Evolutionary conservation across 2,797 vertebrate species (phyloP).

Genomic region (Glyptemys insculpta): DNA sequence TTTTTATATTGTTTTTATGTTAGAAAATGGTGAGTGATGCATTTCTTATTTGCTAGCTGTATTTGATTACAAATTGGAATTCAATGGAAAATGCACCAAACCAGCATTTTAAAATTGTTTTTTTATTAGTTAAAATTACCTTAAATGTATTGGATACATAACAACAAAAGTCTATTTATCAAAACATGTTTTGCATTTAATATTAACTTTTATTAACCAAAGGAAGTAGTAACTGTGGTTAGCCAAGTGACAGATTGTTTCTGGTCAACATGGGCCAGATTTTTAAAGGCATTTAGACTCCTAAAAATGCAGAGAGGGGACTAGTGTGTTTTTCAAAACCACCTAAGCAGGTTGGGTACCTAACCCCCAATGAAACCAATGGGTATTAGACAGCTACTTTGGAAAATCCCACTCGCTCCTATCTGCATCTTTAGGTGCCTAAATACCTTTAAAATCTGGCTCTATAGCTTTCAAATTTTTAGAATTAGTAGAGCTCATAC

Average conservation of each 20-base stretch:
- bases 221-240: not conserved
- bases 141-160: not conserved
- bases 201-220: not conserved
- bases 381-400: no score
- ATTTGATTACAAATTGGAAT: no score
- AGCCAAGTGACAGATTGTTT: not conserved
- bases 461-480: not conserved
- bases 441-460: not conserved
- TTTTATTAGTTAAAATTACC: not conserved
- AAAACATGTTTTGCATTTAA: not conserved
- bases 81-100: no score
- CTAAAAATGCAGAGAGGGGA: not conserved
- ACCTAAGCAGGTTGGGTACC: not conserved
- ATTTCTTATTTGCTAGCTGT: not conserved
- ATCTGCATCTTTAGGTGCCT: not conserved
- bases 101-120: no score
- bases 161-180: not conserved
- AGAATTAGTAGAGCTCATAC: not conserved
- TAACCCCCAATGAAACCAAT: not conserved
- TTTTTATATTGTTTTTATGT: no score
- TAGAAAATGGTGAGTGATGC: no score
- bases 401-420: no score
- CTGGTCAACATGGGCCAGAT: not conserved
- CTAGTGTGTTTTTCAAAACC: not conserved
- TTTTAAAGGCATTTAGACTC: not conserved